phyloP scores from a whole-genome alignment of 2,113 vertebrate genomes.

The Epinephelus cyanopodus region DNA sequence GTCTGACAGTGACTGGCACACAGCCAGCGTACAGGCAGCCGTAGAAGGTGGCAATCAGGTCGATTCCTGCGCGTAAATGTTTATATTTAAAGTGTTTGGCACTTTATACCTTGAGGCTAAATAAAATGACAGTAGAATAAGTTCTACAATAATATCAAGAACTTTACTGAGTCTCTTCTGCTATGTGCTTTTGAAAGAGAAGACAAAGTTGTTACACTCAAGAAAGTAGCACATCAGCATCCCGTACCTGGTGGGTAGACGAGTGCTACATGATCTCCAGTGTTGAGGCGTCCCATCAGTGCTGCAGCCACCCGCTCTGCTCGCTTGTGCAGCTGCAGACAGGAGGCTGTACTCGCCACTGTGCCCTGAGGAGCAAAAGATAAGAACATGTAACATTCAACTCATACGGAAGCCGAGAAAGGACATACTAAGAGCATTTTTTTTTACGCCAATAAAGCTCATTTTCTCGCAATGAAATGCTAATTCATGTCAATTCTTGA shows the following conservation, averaged over 20 bases:
- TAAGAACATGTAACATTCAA: constrained; percentile 5
- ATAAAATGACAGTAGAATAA: not conserved
- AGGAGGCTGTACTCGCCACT: constrained; percentile 91
- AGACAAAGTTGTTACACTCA: not conserved
- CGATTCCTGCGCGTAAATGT: constrained; percentile 86
- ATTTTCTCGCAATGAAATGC: no score
- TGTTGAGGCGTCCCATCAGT: constrained; percentile 87
- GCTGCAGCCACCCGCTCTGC: constrained; percentile 92
- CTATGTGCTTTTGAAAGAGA: not conserved
- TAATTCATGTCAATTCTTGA: no score
- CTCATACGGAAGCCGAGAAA: not conserved
- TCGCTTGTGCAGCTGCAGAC: constrained; percentile 94
- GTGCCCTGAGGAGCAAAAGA: constrained; percentile 85
- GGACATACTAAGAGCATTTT: no score
- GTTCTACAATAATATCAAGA: not conserved
- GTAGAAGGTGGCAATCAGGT: constrained; percentile 96
- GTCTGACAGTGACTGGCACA: constrained; percentile 93
- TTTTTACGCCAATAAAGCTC: no score
- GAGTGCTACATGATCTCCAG: constrained; percentile 94
- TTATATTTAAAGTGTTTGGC: not conserved
- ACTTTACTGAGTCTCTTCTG: not conserved
- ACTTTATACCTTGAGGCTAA: not conserved
- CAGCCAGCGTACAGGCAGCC: constrained; percentile 95
- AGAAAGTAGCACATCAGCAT: not conserved
- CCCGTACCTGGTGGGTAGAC: constrained; percentile 95